Base-by-base conservation (phyloP, 1,140 invertebrate genomes). In the Gonatopus flavifemur region DNA sequence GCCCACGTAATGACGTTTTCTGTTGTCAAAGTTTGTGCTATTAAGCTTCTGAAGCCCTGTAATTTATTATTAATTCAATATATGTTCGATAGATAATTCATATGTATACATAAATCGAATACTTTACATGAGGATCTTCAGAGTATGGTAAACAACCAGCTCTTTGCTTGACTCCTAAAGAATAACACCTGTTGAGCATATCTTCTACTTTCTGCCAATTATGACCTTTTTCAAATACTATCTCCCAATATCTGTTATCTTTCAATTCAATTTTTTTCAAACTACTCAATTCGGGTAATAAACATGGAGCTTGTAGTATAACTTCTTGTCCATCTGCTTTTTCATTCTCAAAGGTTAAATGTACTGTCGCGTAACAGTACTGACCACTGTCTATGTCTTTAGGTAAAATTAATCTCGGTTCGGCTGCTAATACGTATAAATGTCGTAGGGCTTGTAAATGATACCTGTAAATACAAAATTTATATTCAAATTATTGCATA, bases 401-500 rank as follows among this genome's bases (percentile, higher is more conserved):
- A 0, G 94, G 94, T 43, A 98, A 78, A 28, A 98, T 78, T 7
- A 98, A 72, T 15, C 96, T 78, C 0, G 92, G 88, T 71, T 98
- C 92, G 8, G 89, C 88, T 2, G 95, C 95, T 41, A 98, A 71
- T 8, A 98, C 94, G 72, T 98, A 98, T 12, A 98, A 77, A 79
- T 98, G 96, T 22, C 96, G 80, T 55, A 98, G 86, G 0, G 96
- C 95, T 85, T 98, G 95, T 42, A 98, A 78, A 76, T 97, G 94
- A 73, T 96, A 96, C 46, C 89, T 91, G 65, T 4, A 76, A 77
- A 50, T 33, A 41, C 51, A 19, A 43, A 33, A 44, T 10, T 50
- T 38, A 24, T 19, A 12, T 40, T 15, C 6, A 3, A 20, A 28
- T 10, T 36, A 16, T 24, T n/a, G n/a, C n/a, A n/a, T n/a, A n/a